These are phyloP conservation scores for Anguilla japonica DNA, from an alignment of 2,113 vertebrate species.

Conservation along the genomic window DNA sequence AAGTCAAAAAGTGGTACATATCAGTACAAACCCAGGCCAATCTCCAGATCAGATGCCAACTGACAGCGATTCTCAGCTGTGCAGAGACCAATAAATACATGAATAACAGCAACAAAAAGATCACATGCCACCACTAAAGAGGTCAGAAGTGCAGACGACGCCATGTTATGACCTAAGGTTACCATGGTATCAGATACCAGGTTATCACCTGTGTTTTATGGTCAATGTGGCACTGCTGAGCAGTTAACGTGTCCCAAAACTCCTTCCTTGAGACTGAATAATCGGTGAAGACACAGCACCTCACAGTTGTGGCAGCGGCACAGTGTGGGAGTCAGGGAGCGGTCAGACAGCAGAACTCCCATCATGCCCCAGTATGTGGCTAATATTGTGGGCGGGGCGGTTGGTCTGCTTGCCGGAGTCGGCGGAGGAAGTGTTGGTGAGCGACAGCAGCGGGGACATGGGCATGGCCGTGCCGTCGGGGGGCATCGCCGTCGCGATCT, in stretches of 20 bases:
- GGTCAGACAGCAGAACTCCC: conserved; percentile 91
- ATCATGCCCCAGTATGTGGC: conserved; percentile 97
- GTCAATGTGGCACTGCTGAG: neutral
- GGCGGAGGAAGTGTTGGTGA: conserved; percentile 87
- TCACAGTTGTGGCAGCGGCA: no score
- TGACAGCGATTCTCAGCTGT: neutral
- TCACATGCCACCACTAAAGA: neutral
- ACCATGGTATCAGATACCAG: no score
- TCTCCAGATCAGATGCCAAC: neutral
- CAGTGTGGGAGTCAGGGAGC: neutral
- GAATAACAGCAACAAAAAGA: neutral
- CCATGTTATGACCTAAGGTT: no score
- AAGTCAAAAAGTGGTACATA: conserved; percentile 12
- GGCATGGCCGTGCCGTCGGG: conserved; percentile 87
- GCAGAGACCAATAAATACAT: neutral
- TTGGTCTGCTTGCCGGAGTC: conserved; percentile 95
- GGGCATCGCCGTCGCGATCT: conserved; percentile 93
- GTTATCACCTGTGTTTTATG: no score
- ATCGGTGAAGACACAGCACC: neutral
- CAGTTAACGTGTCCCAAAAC: neutral
- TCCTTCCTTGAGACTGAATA: neutral
- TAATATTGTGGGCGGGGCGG: conserved; percentile 98
- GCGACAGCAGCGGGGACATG: conserved; percentile 93
- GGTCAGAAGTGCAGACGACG: neutral
- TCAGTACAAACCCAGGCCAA: neutral